A percentile compares a stretch with the other conserved stretches of the same genome.
These are phyloP conservation scores for Drosophila trapezifrons DNA, from an alignment of 1,140 invertebrate species.

Conservation along the genomic window DNA sequence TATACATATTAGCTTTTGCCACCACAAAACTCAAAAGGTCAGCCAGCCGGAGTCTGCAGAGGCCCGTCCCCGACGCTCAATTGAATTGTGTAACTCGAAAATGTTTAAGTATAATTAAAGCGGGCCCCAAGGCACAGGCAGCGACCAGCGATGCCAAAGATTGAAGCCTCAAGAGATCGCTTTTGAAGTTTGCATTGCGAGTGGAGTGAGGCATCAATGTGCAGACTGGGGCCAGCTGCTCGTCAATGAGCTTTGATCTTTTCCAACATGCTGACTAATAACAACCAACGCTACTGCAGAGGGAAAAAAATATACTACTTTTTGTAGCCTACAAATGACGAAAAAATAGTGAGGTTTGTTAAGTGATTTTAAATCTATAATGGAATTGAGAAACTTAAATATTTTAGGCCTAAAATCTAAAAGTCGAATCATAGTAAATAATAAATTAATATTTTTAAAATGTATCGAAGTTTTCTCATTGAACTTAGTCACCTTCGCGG, in stretches of 20 bases:
- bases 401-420: too few relatives aligned
- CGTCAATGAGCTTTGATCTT: slow-evolving; percentile 64
- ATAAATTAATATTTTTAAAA: neutral
- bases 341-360: too few relatives aligned
- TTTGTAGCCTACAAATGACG: too few relatives aligned
- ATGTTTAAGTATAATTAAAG: slow-evolving; percentile 67
- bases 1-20: slow-evolving; percentile 13
- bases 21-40: slow-evolving; percentile 54
- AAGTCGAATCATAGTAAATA: neutral
- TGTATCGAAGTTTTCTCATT: neutral
- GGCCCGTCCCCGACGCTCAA: slow-evolving; percentile 19
- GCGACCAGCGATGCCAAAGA: slow-evolving; percentile 24
- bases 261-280: slow-evolving; percentile 25
- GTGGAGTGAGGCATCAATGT: slow-evolving; percentile 24
- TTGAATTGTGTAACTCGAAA: slow-evolving; percentile 74
- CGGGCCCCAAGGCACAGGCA: slow-evolving; percentile 23
- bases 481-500: neutral
- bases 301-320: neutral
- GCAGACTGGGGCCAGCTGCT: slow-evolving; percentile 33
- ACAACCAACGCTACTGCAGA: slow-evolving; percentile 2
- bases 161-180: slow-evolving; percentile 48
- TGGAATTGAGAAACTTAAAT: too few relatives aligned
- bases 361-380: too few relatives aligned
- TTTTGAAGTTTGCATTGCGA: slow-evolving; percentile 59
- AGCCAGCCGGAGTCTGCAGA: slow-evolving; percentile 24